Base-by-base conservation (phyloP, 1,140 invertebrate species). In the Meloidogyne floridensis region DNA sequence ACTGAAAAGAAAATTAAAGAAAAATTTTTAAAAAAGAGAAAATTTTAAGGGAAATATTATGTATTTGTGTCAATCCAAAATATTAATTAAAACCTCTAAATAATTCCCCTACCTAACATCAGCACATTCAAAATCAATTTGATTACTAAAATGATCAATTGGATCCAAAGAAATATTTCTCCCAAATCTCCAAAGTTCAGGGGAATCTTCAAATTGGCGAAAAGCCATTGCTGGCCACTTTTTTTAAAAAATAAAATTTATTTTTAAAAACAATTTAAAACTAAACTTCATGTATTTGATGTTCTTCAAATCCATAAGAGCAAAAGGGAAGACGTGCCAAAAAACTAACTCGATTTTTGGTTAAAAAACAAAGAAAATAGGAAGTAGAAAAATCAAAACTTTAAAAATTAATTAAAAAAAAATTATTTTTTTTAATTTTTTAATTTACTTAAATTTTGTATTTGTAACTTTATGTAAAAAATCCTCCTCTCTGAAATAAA, bases 41-140 rank as follows among this genome's bases (percentile, higher is more conserved):
- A 32, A 20, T 9, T 42, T 18, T 47, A 51, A 65, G 13, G 13
- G 72, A 73, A 43, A 51, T 13, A 0, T 51, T 13, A 72, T n/a
- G 13, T 0, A 10, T 10, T 10, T 43, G 10, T 11, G 3, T 10
- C 0, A 72, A 72, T 11, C 47, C 72, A 51, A 51, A 75, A 74
- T n/a, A n/a, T n/a, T n/a, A n/a, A n/a, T n/a, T n/a, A n/a, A n/a
- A n/a, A n/a, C n/a, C n/a, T n/a, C n/a, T n/a, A n/a, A 47, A 47
- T 6, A 47, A 47, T 47, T 47, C 3, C 7, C 20, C 5, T 9
- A 77, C 75, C 75, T 77, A 15, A 77, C 75, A 77, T 77, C 75
- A 69, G 75, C 75, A 77, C 75, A 77, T 54, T 77, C 75, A 77
- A 77, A 77, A 4, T 54, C 47, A 9, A 42, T n/a, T 15, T 77